phyloP scores from a whole-genome alignment of 2,113 vertebrate species.

The Beaufortia kweichowensis region DNA sequence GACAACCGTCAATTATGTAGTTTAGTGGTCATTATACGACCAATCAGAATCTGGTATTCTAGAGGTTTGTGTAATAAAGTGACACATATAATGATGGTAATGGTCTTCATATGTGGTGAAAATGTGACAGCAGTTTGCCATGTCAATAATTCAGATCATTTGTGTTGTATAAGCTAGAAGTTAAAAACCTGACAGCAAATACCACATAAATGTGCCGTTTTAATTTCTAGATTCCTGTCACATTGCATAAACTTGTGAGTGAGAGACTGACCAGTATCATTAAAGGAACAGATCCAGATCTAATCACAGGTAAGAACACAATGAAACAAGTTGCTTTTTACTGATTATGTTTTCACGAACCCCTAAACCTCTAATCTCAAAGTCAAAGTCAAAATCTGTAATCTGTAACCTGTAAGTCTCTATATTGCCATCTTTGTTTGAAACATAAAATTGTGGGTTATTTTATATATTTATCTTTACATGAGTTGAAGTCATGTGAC shows the following conservation, averaged over 20 bases:
- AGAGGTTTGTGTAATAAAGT: not conserved
- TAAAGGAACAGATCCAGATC: constrained; percentile 82
- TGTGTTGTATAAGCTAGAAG: not conserved
- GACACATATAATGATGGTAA: not conserved
- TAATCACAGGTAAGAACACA: constrained; percentile 75
- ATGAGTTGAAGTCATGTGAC: too few relatives aligned
- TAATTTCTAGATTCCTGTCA: constrained; percentile 81
- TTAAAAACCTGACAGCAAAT: not conserved
- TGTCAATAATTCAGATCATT: not conserved
- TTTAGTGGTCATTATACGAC: not conserved
- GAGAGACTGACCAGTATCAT: constrained; percentile 84
- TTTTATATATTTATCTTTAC: too few relatives aligned
- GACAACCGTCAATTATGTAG: not conserved
- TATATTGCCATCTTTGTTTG: too few relatives aligned
- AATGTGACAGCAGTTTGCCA: not conserved
- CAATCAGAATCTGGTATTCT: not conserved
- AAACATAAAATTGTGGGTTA: too few relatives aligned
- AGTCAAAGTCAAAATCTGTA: too few relatives aligned
- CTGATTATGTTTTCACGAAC: too few relatives aligned
- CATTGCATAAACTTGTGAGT: constrained; percentile 92
- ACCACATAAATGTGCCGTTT: not conserved
- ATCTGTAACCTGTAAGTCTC: too few relatives aligned
- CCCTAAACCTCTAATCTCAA: too few relatives aligned
- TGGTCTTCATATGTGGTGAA: not conserved
- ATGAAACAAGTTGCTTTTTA: too few relatives aligned